Conservation (phyloP, 1,140 invertebrate genomes). For the Branchinecta lynchi region DNA sequence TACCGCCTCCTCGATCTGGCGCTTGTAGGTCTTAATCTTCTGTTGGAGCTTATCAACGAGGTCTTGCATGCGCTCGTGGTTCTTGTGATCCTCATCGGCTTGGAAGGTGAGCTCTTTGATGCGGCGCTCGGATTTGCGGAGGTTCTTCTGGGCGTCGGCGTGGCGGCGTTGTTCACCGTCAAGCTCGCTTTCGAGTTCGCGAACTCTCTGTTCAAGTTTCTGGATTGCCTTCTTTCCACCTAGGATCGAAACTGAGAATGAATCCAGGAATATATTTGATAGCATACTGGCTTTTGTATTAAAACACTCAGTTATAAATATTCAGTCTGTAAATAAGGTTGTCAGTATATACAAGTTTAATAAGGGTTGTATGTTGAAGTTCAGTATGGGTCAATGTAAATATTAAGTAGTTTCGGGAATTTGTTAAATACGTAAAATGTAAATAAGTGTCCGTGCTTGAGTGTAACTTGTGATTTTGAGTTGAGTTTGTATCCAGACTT, state of each 20-base stretch:
- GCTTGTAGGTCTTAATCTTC: constrained; percentile 99
- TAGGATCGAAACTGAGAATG: neutral
- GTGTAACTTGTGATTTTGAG: no score
- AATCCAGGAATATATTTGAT: no score
- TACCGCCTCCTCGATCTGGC: constrained; percentile 93
- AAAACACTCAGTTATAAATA: no score
- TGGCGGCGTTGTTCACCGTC: constrained; percentile 96
- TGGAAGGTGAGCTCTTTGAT: constrained; percentile 88
- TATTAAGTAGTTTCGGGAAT: no score
- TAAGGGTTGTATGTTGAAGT: no score
- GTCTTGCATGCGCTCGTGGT: constrained; percentile 93
- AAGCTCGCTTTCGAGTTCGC: constrained; percentile 89
- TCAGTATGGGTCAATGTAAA: no score
- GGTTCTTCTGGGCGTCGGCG: constrained; percentile 88
- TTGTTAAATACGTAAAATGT: no score
- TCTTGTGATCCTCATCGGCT: constrained; percentile 91
- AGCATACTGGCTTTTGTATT: no score
- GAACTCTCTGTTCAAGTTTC: constrained; percentile 87
- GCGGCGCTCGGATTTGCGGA: constrained; percentile 85
- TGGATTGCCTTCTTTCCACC: constrained; percentile 91
- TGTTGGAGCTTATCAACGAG: constrained; percentile 96
- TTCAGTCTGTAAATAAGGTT: no score
- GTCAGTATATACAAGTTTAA: no score
- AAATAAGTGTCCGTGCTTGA: no score
- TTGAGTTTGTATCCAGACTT: no score